Evolutionary conservation across 2,113 vertebrate genomes (phyloP), one percentile per base, ranked within the genome.

Genomic region (Dunckerocampus dactyliophorus): DNA sequence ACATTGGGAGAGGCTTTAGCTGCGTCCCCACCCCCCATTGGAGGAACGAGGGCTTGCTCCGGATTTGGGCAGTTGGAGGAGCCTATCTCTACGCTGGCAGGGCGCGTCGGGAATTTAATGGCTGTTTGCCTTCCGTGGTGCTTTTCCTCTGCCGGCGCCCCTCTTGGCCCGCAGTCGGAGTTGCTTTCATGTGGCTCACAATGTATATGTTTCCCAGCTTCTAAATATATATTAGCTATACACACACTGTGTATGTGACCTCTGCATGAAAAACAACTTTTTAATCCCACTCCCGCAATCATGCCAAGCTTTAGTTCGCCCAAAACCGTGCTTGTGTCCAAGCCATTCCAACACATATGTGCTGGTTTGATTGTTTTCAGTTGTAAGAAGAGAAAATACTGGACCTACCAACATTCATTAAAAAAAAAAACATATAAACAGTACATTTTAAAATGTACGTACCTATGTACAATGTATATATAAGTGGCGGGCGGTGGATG

Each of bases 71-170:
- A 79, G 85, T 81, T 83, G 82, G 80, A 59, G 69, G 52, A 64
- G 81, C 74, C 88, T 89, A 89, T 90, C 88, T 89, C 61, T 59
- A 71, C 69, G 47, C 81, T 87, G 84, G 82, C 88, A 89, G 86
- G 75, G 76, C 75, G 80, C 84, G 67, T 80, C 46, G 15, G 87
- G 87, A 84, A 88, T 82, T 85, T 75, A 72, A 71, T 84, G 84
- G 82, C 80, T 84, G 84, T 85, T 85, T 83, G 79, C 84, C 82
- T 59, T 56, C 63, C 73, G 69, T 74, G 73, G 77, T 72, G 68
- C 67, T 85, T 79, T 81, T 69, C 55, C 75, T 80, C 72, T 69
- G 63, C 77, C 71, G 9, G 1, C 60, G 65, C 72, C 76, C 76
- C 81, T 80, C 64, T 79, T 70, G 77, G 73, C 65, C 47, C 61